Evolutionary conservation across 2,888 invertebrate species (phyloP).

Genomic region (Hoplodrina blanda): DNA sequence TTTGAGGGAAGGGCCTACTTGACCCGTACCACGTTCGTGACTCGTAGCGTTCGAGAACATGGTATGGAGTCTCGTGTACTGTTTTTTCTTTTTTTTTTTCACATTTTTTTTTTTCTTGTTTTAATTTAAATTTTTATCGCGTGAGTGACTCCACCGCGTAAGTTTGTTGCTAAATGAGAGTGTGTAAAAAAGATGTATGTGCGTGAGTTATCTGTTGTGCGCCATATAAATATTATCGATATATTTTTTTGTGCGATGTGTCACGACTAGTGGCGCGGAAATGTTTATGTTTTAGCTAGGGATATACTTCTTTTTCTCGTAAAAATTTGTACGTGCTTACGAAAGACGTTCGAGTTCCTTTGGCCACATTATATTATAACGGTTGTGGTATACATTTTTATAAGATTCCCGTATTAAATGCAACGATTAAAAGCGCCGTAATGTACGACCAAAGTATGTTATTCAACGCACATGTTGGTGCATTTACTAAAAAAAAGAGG

Average conservation of each 20-base stretch:
- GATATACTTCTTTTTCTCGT: conserved; percentile 63
- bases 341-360: conserved; percentile 65
- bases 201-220: conserved; percentile 89
- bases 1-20: conserved; percentile 78
- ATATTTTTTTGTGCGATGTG: conserved; percentile 70
- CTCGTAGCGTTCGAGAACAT: conserved; percentile 69
- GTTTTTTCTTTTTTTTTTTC: conserved; percentile 74
- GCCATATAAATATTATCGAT: conserved; percentile 80
- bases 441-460: conserved; percentile 61
- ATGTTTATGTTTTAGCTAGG: conserved; percentile 65
- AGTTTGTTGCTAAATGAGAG: conserved; percentile 77
- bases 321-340: conserved; percentile 66
- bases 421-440: conserved; percentile 59
- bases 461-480: conserved; percentile 73
- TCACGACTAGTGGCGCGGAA: conserved; percentile 70
- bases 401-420: conserved; percentile 59
- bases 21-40: conserved; percentile 77
- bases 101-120: conserved; percentile 74
- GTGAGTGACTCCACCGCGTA: conserved; percentile 76
- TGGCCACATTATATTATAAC: conserved; percentile 59
- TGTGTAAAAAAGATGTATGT: conserved; percentile 80
- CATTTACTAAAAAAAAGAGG: conserved; percentile 63
- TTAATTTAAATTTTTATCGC: conserved; percentile 86
- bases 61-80: conserved; percentile 72
- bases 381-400: conserved; percentile 66